Base-by-base conservation (phyloP, 2,888 invertebrate species). In the Drosophila maculinotata region DNA sequence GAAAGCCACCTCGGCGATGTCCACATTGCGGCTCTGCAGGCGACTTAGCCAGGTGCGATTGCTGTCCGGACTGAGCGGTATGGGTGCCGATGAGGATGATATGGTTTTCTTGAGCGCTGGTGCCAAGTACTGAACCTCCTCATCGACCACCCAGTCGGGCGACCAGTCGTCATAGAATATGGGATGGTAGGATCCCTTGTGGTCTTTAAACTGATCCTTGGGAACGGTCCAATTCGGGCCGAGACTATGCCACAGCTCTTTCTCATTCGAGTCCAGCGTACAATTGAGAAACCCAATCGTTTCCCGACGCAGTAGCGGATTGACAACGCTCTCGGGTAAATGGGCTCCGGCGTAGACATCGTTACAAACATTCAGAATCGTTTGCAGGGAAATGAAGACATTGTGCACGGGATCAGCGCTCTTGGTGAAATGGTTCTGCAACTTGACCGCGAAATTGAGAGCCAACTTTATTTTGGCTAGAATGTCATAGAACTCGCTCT, bases 401-500 rank as follows among this genome's bases (percentile, higher is more conserved):
- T 99, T 99, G 92, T 99, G 99, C 38, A 99, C 96, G 73, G 99
- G 93, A 91, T 98, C 99, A 0, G 98, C 98, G 0, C 98, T 98
- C 91, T 99, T 98, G 91, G 97, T 98, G 79, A 99, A 99, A 92
- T 99, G 98, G 8, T 97, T 96, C 90, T 98, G 97, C 78, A 99
- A 93, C 87, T 98, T 97, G 1, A 98, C 98, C 89, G 99, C 92
- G 66, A 99, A 93, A 91, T 99, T 99, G 92, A 99, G 98, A 2
- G 98, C 97, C 48, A 99, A 94, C 92, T 99, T 99, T 92, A 99
- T 99, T 92, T 99, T 99, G 91, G 99, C 98, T 86, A 99, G 96
- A 79, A 99, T 98, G 92, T 99, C 99, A 53, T 97, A 94, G 92
- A 99, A 99, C 90, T 99, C 99, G 57, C 95, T 94, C 90, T 98